Evolutionary conservation across 2,888 invertebrate genomes (phyloP), one percentile per base, ranked within the genome.

Genomic region (Chalcis sispes): DNA sequence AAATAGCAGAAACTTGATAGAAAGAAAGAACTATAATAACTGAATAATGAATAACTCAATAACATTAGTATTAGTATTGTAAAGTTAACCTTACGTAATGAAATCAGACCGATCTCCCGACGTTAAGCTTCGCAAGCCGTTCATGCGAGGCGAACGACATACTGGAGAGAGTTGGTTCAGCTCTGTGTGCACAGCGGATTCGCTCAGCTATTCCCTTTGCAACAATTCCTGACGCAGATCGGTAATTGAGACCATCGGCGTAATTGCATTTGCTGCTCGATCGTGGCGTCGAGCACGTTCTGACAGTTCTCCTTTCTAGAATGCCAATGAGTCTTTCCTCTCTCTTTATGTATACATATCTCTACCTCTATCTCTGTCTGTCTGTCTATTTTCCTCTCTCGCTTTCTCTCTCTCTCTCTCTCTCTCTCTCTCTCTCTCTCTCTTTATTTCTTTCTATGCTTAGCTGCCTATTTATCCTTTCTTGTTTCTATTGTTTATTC

Each of bases 181-280:
- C 15, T 61, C 23, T 36, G 27, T 54, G 25, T 20, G 25, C 18
- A 46, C 18, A 62, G 54, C 29, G 15, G 29, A 72, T 64, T 42
- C 52, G 20, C 56, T 64, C 20, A 62, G 54, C 71, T 71, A 72
- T 82, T 81, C 80, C 81, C 79, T 81, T 79, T 77, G 82, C 80
- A 81, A 83, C 83, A 82, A 84, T 83, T 82, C 82, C 83, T 82
- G 83, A 83, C 82, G 81, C 78, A 79, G 82, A 82, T 82, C 82
- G 80, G 84, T 84, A 85, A 85, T 85, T 83, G 83, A 85, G 83
- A 85, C 81, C 80, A 83, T 83, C 79, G 82, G 78, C 77, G 82
- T 85, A 85, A 84, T 85, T 85, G 81, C 82, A 82, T 85, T 79
- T 81, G 76, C 78, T 75, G 64, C 79, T 75, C 75, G 72, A 77